A percentile compares a stretch with the other conserved stretches of the same genome.
Conservation (phyloP, 2,888 invertebrate species). For the Elysia crispata region DNA sequence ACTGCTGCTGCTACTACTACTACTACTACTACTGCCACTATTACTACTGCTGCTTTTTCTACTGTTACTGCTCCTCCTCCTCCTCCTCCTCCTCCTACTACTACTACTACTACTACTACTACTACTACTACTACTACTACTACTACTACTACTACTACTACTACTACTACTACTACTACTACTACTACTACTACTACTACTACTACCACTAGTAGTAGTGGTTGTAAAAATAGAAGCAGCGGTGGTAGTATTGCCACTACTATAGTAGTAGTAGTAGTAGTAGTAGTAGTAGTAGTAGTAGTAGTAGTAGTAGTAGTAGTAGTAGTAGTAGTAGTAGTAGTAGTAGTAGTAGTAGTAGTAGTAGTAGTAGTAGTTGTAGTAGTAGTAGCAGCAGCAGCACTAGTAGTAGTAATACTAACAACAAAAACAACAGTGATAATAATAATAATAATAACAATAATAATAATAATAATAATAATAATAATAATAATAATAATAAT, state of each 20-base stretch:
- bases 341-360: background rate
- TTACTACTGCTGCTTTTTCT: no score
- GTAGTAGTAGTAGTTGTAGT: background rate
- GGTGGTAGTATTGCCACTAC: background rate
- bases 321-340: background rate
- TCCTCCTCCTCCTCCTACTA: no score
- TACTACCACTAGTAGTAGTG: no score
- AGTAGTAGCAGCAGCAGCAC: background rate
- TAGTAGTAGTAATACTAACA: slow-evolving; percentile 2
- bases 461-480: background rate
- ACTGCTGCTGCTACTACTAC: no score
- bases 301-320: background rate
- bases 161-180: slow-evolving; percentile 9
- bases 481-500: background rate
- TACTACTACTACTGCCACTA: no score
- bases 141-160: slow-evolving; percentile 9
- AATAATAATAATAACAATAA: background rate
- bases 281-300: background rate
- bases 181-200: slow-evolving; percentile 4
- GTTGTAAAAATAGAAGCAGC: background rate
- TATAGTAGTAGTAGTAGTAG: background rate
- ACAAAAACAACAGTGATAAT: background rate
- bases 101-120: slow-evolving; percentile 9
- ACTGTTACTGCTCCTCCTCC: no score
- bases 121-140: slow-evolving; percentile 9